Base-by-base conservation (phyloP, 2,113 vertebrate species). In the Bothrops jararaca region DNA sequence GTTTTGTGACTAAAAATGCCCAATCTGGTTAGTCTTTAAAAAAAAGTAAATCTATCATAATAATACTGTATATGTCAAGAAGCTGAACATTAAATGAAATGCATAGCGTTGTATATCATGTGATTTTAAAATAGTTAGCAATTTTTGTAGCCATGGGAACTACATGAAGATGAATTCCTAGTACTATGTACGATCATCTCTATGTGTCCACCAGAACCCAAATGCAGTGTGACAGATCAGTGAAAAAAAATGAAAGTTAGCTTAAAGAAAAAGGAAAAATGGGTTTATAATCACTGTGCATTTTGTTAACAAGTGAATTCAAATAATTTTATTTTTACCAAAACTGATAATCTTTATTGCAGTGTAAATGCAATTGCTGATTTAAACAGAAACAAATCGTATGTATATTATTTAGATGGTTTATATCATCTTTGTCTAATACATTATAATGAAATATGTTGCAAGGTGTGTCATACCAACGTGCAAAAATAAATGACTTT, bases 261-360 rank as follows among this genome's bases (percentile, higher is more conserved):
- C 60, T 93, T 96, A 94, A 94, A 96, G 96, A 97, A 95, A 90
- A 86, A 10, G 53, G 42, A n/a, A 23, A 97, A 96, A 88, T 95
- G 93, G 95, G 94, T 97, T 98, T 96, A 96, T 97, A 93, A 98
- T 98, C 97, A 98, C 97, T 98, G 98, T 98, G 98, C 97, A 98
- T 98, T 98, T 98, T 97, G 95, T 97, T 97, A 97, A 97, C 94
- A 96, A 97, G 96, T 96, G 92, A 96, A 95, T 96, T 97, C 93
- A 97, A 96, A 97, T 97, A 97, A 94, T 98, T 97, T 98, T 97
- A 97, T 98, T 97, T 98, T 98, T 97, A 96, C 94, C 96, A 97
- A 96, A 93, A 86, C 95, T 96, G 94, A 96, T 96, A 89, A 95
- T 95, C 96, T 96, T 96, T 97, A 95, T 95, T 95, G 91, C 96